Base-by-base conservation (phyloP, 2,888 invertebrate genomes). In the Volucella zonaria region DNA sequence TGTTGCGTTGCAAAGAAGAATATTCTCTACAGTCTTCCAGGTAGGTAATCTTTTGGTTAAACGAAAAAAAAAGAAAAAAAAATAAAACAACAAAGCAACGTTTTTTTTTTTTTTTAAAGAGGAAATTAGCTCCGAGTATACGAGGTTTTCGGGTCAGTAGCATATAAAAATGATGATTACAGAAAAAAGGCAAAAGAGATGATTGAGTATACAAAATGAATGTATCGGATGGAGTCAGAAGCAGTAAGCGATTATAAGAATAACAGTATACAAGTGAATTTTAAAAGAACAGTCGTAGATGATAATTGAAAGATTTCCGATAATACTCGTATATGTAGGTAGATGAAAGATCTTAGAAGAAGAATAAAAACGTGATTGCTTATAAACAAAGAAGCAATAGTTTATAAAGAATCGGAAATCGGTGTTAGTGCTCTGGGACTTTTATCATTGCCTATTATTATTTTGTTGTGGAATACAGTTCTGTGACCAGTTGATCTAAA, bases 61-160 rank as follows among this genome's bases (percentile, higher is more conserved):
- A 42, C 40, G 51, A 11, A n/a, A 31, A 51, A 43, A 18, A 67
- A 75, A 45, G 1, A 43, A 38, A 67, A 75, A 45, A 56, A 42
- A 43, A 38, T 59, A 75, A 45, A 56, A 42, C 58, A 71, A 66
- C 15, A 58, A 58, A 78, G 64, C 15, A 42, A 64, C 64, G 31
- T 40, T 58, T 18, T 51, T 71, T 59, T 1, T 54, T 67, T 23
- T 51, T 71, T 47, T 59, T 49, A 58, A 31, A 31, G 42, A 68
- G 14, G 43, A 40, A 8, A 58, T 64, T 45, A 31, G 51, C 11
- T 51, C 1, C 18, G 18, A 23, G 18, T 23, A 54, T 77, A 54
- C 2, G 79, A 75, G 79, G 82, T 83, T 79, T 79, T 79, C 73
- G 79, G 82, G 79, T 75, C 82, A 79, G 59, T 43, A 45, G 40